Percentiles rank a stretch among this genome's conserved stretches.
Evolutionary conservation across 2,888 invertebrate species (phyloP).

Genomic region (Furcula furcula): DNA sequence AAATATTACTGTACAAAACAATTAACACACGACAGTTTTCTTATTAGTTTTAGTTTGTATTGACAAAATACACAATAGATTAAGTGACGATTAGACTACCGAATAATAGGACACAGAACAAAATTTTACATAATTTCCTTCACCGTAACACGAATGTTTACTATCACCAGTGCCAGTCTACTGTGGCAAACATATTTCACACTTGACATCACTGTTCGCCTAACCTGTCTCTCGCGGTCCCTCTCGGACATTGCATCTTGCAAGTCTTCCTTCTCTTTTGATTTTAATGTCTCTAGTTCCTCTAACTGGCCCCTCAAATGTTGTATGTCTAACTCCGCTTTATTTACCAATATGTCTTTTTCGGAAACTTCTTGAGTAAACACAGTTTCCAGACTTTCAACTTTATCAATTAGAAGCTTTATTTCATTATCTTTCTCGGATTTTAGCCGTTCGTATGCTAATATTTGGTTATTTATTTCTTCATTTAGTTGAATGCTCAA

Average conservation of each 20-base stretch:
- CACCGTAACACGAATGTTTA: constrained; percentile 13
- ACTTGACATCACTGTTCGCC: constrained; percentile 38
- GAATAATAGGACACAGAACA: background rate
- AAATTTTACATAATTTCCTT: background rate
- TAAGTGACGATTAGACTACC: background rate
- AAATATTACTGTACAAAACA: background rate
- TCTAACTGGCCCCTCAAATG: constrained; percentile 43
- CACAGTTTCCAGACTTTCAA: constrained; percentile 31
- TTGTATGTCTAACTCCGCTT: constrained; percentile 36
- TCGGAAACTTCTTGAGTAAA: constrained; percentile 31
- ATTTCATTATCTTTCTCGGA: constrained; percentile 46
- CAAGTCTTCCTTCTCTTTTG: constrained; percentile 53
- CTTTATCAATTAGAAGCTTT: constrained; percentile 40
- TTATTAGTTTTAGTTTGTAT: too few relatives aligned
- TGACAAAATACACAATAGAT: background rate
- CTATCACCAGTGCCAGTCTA: constrained; percentile 23
- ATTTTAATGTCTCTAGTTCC: constrained; percentile 38
- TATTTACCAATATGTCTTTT: constrained; percentile 40
- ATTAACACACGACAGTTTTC: background rate
- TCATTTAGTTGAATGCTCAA: constrained; percentile 34
- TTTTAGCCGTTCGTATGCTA: constrained; percentile 35
- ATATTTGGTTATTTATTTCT: constrained; percentile 41
- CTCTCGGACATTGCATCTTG: constrained; percentile 39
- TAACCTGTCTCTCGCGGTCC: constrained; percentile 63
- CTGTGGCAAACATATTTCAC: constrained; percentile 22